Evolutionary conservation across 2,113 vertebrate genomes (phyloP).

Genomic region (Eurystomus gularis): DNA sequence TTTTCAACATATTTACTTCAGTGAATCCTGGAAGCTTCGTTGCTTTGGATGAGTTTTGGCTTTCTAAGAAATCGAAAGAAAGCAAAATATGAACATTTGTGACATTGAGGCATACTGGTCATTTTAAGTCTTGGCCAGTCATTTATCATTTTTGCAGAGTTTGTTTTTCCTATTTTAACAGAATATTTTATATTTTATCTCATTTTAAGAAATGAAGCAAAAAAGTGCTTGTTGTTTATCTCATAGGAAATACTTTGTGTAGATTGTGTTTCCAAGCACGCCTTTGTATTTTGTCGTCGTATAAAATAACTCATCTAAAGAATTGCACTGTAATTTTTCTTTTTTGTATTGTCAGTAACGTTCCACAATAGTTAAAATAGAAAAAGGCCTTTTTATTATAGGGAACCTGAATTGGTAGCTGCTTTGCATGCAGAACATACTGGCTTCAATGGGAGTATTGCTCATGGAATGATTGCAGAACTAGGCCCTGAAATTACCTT

Average conservation of each 20-base stretch:
- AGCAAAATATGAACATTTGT: neutral
- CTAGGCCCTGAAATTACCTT: slow-evolving; percentile 65
- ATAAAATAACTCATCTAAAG: slow-evolving; percentile 10
- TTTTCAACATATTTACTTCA: neutral
- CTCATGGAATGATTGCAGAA: slow-evolving; percentile 63
- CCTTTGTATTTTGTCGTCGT: slow-evolving; percentile 16
- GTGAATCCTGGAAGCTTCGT: neutral
- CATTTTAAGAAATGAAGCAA: neutral
- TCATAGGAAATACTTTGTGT: neutral
- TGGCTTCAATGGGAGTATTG: slow-evolving; percentile 41
- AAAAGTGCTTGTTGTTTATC: neutral
- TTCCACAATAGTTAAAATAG: slow-evolving; percentile 39
- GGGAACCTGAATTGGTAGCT: slow-evolving; percentile 51
- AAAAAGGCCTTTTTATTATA: slow-evolving; percentile 42
- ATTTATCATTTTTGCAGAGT: neutral
- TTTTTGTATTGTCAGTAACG: slow-evolving; percentile 42
- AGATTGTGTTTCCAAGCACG: slow-evolving; percentile 32
- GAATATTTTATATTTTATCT: neutral
- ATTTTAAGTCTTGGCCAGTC: neutral
- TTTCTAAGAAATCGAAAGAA: too few species aligned
- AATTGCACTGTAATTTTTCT: slow-evolving; percentile 52
- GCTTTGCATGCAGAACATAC: slow-evolving; percentile 53
- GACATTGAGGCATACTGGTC: neutral
- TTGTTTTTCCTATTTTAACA: neutral
- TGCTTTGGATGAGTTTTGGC: neutral